phyloP scores from a whole-genome alignment of 2,888 invertebrate species.

The Dryomyza anilis region DNA sequence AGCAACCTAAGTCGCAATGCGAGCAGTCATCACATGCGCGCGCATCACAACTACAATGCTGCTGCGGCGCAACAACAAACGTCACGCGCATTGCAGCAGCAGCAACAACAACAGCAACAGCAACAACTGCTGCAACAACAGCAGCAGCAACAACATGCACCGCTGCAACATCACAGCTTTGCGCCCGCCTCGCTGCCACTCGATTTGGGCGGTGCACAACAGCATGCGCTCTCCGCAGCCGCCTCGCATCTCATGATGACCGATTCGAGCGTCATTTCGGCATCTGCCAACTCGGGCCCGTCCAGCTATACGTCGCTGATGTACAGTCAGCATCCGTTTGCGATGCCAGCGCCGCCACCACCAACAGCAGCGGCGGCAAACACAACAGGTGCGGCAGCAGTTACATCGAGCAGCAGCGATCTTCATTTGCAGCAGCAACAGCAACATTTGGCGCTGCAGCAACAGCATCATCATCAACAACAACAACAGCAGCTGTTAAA shows the following conservation, averaged over 20 bases:
- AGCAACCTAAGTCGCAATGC: conserved; percentile 23
- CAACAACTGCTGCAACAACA: conserved; percentile 28
- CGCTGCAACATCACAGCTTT: conserved; percentile 50
- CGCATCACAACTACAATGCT: conserved; percentile 30
- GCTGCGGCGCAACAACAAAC: conserved; percentile 39
- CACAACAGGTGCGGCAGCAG: no score
- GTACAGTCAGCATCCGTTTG: conserved; percentile 42
- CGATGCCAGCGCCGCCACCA: conserved; percentile 36
- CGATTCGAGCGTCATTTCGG: conserved; percentile 58
- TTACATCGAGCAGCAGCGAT: conserved; percentile 29
- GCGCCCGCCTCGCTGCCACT: conserved; percentile 59
- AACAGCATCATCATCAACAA: conserved; percentile 35
- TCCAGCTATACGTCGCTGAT: conserved; percentile 44
- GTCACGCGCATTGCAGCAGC: conserved; percentile 25
- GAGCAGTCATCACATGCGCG: conserved; percentile 28
- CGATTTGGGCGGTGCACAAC: conserved; percentile 54
- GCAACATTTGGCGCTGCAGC: conserved; percentile 34
- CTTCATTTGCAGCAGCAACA: conserved; percentile 35
- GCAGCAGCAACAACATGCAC: conserved; percentile 30
- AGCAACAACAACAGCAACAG: conserved; percentile 33
- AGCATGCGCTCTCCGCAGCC: conserved; percentile 50
- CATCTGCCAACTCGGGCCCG: conserved; percentile 44
- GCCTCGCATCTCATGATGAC: conserved; percentile 59
- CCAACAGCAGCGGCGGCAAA: conserved; percentile 28
- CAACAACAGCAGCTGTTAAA: conserved; percentile 38